Conservation (phyloP, 2,888 invertebrate species). For the Muscina levida region DNA sequence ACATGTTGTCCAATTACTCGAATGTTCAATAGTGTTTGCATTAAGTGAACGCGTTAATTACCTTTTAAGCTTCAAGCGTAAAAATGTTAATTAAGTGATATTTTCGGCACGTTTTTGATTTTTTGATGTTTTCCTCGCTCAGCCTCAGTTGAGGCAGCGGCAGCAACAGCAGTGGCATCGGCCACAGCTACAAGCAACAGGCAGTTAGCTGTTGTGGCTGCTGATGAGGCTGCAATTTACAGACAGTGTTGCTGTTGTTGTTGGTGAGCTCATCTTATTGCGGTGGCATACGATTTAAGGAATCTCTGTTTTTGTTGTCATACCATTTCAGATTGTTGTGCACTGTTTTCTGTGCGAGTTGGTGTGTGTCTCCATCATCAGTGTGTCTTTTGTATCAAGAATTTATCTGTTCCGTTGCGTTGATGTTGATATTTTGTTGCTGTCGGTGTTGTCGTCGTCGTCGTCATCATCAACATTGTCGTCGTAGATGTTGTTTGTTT, state of each 20-base stretch:
- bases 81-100: conserved; percentile 79
- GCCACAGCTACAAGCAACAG: neutral
- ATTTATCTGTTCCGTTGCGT: conserved; percentile 59
- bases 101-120: conserved; percentile 75
- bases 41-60: conserved; percentile 79
- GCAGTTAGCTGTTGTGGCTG: neutral
- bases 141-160: conserved; percentile 1
- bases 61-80: conserved; percentile 73
- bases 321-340: conserved; percentile 8
- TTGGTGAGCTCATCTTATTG: conserved; percentile 32
- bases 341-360: conserved; percentile 23
- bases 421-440: neutral
- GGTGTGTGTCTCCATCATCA: neutral
- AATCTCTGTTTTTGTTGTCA: conserved; percentile 48
- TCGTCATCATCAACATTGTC: no score
- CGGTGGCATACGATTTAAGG: conserved; percentile 55
- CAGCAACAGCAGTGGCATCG: neutral
- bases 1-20: conserved; percentile 78
- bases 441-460: neutral
- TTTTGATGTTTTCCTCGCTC: conserved; percentile 56
- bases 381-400: conserved; percentile 47
- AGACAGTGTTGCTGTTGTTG: conserved; percentile 54
- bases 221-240: conserved; percentile 6
- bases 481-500: neutral
- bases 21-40: conserved; percentile 79